Evolutionary conservation across 1,140 invertebrate species (phyloP).

Genomic region (Gryllus bimaculatus): DNA sequence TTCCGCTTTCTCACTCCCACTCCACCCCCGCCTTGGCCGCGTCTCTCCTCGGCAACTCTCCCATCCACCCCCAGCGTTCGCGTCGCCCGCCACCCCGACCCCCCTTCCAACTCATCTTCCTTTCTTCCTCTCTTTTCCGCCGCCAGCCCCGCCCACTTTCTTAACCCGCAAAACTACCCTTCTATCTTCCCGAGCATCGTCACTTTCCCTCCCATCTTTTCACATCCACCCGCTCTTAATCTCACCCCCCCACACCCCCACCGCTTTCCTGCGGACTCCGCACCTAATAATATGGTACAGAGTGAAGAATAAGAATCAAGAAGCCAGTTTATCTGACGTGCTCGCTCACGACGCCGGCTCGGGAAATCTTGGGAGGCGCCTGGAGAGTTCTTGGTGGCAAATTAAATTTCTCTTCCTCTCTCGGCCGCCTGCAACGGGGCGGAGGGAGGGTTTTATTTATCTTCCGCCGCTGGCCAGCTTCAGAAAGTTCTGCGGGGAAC

Average conservation of each 20-base stretch:
- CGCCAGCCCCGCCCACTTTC: background rate
- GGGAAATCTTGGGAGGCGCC: background rate
- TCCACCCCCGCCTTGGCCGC: no score
- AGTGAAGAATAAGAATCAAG: background rate
- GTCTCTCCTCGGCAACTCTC: no score
- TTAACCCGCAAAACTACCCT: background rate
- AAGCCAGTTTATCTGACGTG: background rate
- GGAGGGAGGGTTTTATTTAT: background rate
- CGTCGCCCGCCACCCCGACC: background rate
- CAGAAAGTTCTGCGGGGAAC: no score
- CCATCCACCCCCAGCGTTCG: no score
- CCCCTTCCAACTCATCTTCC: background rate
- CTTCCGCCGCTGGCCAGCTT: background rate
- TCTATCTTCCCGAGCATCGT: background rate
- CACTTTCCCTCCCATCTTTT: background rate
- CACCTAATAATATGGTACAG: background rate
- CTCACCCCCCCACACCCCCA: no score
- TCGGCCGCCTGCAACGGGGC: background rate
- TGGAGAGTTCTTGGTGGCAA: background rate
- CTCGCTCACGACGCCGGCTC: background rate
- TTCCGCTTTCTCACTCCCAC: no score
- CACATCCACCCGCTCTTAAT: background rate
- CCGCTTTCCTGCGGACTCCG: background rate
- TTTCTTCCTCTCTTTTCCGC: background rate
- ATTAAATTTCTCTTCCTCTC: background rate